phyloP scores from a whole-genome alignment of 2,888 invertebrate species.

The Ceraclea dissimilis region DNA sequence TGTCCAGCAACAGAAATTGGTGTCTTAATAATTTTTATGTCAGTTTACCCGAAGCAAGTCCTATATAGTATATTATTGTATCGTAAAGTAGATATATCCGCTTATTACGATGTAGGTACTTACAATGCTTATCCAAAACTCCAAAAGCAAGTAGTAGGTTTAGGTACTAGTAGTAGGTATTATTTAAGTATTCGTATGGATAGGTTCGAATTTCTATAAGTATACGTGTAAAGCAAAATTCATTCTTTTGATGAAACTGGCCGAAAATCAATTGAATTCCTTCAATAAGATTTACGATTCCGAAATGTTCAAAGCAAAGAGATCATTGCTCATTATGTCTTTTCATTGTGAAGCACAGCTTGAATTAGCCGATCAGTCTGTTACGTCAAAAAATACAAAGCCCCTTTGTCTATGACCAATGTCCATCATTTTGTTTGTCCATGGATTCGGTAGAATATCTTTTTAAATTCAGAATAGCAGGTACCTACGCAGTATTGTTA shows the following conservation, averaged over 20 bases:
- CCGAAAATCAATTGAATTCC: background rate
- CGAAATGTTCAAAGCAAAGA: slow-evolving; percentile 14
- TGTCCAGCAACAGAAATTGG: too few relatives aligned
- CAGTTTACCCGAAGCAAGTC: too few relatives aligned
- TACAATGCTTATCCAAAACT: too few relatives aligned
- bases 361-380: slow-evolving; percentile 7
- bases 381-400: slow-evolving; percentile 10
- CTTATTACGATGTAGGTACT: too few relatives aligned
- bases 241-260: background rate
- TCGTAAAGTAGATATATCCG: too few relatives aligned
- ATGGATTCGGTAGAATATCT: slow-evolving; percentile 1
- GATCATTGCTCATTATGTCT: slow-evolving; percentile 23
- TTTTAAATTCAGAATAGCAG: background rate
- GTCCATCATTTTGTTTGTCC: slow-evolving; percentile 7
- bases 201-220: too few relatives aligned
- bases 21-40: too few relatives aligned
- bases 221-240: too few relatives aligned
- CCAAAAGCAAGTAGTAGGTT: too few relatives aligned
- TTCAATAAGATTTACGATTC: slow-evolving; percentile 19
- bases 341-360: slow-evolving; percentile 15
- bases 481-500: background rate
- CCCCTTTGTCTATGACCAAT: background rate
- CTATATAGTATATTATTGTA: too few relatives aligned
- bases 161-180: too few relatives aligned
- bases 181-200: too few relatives aligned